Base-by-base conservation (phyloP, 2,113 vertebrate species). In the Rutilus rutilus region DNA sequence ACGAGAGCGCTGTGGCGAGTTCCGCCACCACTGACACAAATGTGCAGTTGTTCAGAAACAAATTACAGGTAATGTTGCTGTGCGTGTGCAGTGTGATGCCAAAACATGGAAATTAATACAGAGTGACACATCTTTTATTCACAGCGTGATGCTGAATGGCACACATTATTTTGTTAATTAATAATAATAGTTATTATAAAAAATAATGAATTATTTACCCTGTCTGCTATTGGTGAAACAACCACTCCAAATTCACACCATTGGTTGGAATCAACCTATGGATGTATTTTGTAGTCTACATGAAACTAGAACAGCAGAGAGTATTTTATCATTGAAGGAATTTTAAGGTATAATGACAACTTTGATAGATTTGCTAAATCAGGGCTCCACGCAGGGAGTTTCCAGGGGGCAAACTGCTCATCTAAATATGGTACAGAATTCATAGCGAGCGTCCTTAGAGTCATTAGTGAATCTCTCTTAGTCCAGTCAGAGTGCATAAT, bases 381-480 rank as follows among this genome's bases (percentile, higher is more conserved):
- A 33, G n/a, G 25, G 17, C 47, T 77, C 17, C n/a, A 77, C 21
- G n/a, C 74, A 27, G 47, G 47, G 69, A 57, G 54, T 30, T 65
- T 80, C 73, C 52, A 78, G 84, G 75, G 69, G 73, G 39, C 84
- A 86, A 88, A 52, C 33, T 27, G 82, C 82, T 86, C 71, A 33
- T 80, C 77, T 81, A 77, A n/a, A 62, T 86, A 17, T 78, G 25
- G 62, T 82, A 78, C 52, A 64, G 42, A 52, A 85, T 88, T 80
- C 73, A 83, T 83, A 80, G 71, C 54, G 47, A 21, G 17, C 39
- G 5, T 39, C 82, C 75, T 89, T 60, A 82, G 74, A 76, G 50
- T 89, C 71, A 85, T 81, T 85, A 76, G 71, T 54, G 25, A 77
- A 74, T 71, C 62, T 85, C 50, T 67, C 71, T 69, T 50, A 47